Conservation (phyloP, 53 echinoderm and acorn worm species). For the Antedon mediterranea region DNA sequence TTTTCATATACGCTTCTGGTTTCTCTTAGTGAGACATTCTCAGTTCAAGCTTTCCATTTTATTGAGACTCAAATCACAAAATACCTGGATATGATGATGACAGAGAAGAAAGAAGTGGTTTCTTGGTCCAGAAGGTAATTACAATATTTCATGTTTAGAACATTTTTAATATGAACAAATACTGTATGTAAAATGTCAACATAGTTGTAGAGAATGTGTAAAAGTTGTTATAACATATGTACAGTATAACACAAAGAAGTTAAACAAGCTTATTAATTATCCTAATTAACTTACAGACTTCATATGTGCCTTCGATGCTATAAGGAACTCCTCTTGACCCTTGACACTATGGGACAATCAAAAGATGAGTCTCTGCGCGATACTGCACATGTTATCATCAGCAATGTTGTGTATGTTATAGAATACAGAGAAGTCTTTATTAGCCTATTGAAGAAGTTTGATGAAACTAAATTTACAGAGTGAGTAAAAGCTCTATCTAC, state of each 20-base stretch:
- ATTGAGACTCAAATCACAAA: slow-evolving; percentile 68
- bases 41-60: slow-evolving; percentile 74
- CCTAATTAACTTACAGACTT: slow-evolving; percentile 22
- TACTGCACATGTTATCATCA: slow-evolving; percentile 57
- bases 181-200: background rate
- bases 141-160: background rate
- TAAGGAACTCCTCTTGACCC: slow-evolving; percentile 49
- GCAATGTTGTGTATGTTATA: slow-evolving; percentile 80
- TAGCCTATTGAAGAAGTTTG: slow-evolving; percentile 68
- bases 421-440: slow-evolving; percentile 80
- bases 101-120: slow-evolving; percentile 73
- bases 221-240: background rate
- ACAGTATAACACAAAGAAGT: too few relatives aligned
- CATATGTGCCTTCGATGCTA: slow-evolving; percentile 75
- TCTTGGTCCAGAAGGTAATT: slow-evolving; percentile 79
- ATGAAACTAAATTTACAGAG: slow-evolving; percentile 53
- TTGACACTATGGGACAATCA: slow-evolving; percentile 55
- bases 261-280: too few relatives aligned
- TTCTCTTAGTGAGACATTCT: slow-evolving; percentile 71
- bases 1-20: too few relatives aligned
- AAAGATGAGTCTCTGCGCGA: slow-evolving; percentile 47
- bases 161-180: background rate
- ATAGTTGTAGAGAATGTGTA: too few relatives aligned
- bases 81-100: slow-evolving; percentile 86
- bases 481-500: too few relatives aligned